Conservation (phyloP, 2,888 invertebrate genomes). For the Rutpela maculata region DNA sequence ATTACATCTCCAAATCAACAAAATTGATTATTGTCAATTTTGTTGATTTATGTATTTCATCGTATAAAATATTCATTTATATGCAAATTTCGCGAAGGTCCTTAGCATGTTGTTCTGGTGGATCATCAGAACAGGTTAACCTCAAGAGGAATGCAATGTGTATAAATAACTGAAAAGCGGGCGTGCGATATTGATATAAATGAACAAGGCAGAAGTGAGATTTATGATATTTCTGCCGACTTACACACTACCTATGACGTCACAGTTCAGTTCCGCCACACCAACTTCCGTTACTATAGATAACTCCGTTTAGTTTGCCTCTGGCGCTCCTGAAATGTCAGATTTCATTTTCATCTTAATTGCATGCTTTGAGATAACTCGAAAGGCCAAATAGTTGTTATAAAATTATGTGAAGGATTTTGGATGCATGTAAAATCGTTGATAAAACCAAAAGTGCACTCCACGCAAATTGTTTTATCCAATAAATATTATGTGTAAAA, state of each 20-base stretch:
- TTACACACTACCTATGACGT: slow-evolving; percentile 37
- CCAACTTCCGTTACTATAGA: slow-evolving; percentile 17
- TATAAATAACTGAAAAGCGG: slow-evolving; percentile 25
- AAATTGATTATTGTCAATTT: no score
- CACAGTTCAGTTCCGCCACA: slow-evolving; percentile 9
- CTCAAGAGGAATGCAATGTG: slow-evolving; percentile 26
- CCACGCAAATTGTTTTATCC: no score
- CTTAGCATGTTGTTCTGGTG: not conserved
- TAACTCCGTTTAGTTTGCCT: slow-evolving; percentile 3
- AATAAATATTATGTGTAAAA: no score
- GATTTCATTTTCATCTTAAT: slow-evolving; percentile 11
- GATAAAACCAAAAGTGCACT: no score
- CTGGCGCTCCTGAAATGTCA: slow-evolving; percentile 13
- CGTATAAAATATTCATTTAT: no score
- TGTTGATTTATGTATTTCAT: no score
- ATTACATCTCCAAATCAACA: no score
- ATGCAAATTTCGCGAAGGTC: not conserved
- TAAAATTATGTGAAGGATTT: slow-evolving; percentile 11
- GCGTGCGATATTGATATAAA: slow-evolving; percentile 54
- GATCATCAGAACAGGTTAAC: slow-evolving; percentile 17
- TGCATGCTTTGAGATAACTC: not conserved
- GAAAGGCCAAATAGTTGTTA: slow-evolving; percentile 10
- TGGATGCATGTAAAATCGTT: no score
- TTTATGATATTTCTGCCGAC: slow-evolving; percentile 51
- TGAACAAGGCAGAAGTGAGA: slow-evolving; percentile 54